These are phyloP conservation scores for Noturus placidus DNA, from an alignment of 2,113 vertebrate genomes.

Conservation along the genomic window DNA sequence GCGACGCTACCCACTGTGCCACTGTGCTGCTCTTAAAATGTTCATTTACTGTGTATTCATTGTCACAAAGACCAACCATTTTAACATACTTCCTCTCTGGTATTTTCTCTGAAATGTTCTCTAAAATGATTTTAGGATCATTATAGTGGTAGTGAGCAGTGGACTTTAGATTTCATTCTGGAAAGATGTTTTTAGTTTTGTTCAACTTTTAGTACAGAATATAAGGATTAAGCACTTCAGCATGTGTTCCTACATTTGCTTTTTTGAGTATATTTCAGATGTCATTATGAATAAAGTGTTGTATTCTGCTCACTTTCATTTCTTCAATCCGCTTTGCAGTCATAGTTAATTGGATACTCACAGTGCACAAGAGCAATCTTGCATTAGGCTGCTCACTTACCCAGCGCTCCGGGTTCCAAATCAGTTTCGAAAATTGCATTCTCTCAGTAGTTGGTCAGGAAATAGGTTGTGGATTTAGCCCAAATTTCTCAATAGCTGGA, in stretches of 20 bases:
- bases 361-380: conserved; percentile 23
- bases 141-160: not conserved
- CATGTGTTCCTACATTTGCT: not conserved
- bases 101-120: not conserved
- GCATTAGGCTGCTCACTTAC: conserved; percentile 14
- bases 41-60: not conserved
- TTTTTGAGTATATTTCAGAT: not conserved
- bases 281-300: conserved; percentile 17
- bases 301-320: conserved; percentile 22
- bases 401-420: conserved; percentile 30
- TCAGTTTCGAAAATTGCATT: conserved; percentile 39
- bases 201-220: not conserved
- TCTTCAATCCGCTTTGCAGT: conserved; percentile 33
- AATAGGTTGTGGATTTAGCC: conserved; percentile 23
- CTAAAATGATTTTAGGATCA: not conserved
- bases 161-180: not conserved
- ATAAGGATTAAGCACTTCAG: not conserved
- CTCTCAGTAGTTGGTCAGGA: conserved; percentile 24
- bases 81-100: not conserved
- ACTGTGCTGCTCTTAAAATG: not conserved
- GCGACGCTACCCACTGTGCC: not conserved
- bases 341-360: conserved; percentile 30
- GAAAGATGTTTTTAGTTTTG: not conserved
- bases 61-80: not conserved
- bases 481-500: conserved; percentile 27